Evolutionary conservation across 1,140 invertebrate species (phyloP).

Genomic region (Pseudoatta argentina): DNA sequence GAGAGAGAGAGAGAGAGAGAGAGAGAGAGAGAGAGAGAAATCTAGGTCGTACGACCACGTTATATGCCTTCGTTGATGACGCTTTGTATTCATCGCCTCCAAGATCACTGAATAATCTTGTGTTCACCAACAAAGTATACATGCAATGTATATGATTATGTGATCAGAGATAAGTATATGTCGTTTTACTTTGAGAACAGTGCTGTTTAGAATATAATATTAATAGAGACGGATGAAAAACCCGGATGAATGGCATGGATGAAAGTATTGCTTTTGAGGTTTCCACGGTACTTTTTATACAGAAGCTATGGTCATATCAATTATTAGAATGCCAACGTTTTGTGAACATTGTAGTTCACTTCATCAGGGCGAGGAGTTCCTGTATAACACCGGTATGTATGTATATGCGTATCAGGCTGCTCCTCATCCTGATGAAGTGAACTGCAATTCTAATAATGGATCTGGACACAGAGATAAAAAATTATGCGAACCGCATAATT

Average conservation of each 20-base stretch:
- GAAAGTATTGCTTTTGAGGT: neutral
- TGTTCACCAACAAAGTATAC: neutral
- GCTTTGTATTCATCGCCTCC: neutral
- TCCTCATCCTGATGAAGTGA: no score
- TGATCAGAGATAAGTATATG: neutral
- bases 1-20: constrained; percentile 64
- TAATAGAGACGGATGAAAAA: neutral
- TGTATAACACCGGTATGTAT: no score
- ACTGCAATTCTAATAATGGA: no score
- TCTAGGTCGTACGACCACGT: constrained; percentile 57
- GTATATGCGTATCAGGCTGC: no score
- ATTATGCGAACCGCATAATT: no score
- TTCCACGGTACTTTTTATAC: no score
- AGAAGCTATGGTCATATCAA: no score
- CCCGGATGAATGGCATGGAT: neutral
- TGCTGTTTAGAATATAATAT: neutral
- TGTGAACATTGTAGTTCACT: no score
- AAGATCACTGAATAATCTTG: neutral
- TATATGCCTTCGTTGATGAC: neutral
- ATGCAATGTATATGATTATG: neutral
- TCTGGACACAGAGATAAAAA: no score
- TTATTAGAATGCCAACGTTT: no score
- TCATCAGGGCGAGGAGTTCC: no score
- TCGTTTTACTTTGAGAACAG: neutral
- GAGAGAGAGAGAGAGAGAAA: constrained; percentile 37